Base-by-base conservation (phyloP, 2,888 invertebrate species). In the Sarcophaga subvicina region DNA sequence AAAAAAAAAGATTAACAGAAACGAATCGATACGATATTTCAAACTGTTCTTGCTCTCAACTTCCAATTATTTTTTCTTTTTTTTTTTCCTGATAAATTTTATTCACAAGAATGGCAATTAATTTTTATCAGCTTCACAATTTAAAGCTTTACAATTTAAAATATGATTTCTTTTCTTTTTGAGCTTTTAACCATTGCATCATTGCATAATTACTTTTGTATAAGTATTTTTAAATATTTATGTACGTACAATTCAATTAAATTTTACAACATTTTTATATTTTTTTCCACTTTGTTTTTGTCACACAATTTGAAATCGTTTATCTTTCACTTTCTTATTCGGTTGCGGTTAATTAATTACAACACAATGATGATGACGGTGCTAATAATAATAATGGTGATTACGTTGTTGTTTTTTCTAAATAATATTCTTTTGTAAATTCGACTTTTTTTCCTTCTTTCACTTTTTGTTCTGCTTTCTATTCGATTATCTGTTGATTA, bases 371-470 rank as follows among this genome's bases (percentile, higher is more conserved):
- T 37, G 37, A 10, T 37, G 37, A 37, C 37, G 37, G 10, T 37
- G 8, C 8, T 37, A 10, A 37, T 37, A 37, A 37, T 67, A 25
- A 37, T 37, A 2, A 6, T 37, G 37, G 8, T 37, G 37, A 37
- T 37, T 37, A 37, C 3, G 37, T 37, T 37, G 25, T 37, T 37
- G 8, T 8, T 37, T 37, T 37, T 37, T 37, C 37, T 37, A 37
- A 37, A 37, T 37, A 37, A 37, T 10, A 37, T 37, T 37, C 37
- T 76, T 37, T 45, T 78, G 12, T 60, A 76, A 70, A 76, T 70
- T 76, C 67, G 71, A 83, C 60, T 77, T 77, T 72, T 86, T 83
- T 82, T 75, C 59, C 70, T 79, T 64, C 69, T 81, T 69, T 22
- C 81, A 69, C 45, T 71, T 70, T 47, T 54, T 80, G 72, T 67